phyloP scores from a whole-genome alignment of 2,888 invertebrate species.

The Pardosa pseudoannulata region DNA sequence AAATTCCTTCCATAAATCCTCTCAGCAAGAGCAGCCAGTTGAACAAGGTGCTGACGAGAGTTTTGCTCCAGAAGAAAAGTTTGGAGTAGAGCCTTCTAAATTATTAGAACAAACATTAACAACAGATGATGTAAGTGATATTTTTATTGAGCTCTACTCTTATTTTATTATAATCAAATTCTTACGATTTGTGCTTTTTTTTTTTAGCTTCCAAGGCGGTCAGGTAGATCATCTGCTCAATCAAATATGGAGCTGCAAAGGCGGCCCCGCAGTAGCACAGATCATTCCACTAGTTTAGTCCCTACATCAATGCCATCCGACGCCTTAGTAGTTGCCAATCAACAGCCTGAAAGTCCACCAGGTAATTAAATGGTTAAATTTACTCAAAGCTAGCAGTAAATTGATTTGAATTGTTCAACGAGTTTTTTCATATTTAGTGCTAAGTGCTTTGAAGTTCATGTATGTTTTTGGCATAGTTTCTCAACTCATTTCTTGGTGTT shows the following conservation, averaged over 20 bases:
- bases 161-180: no score
- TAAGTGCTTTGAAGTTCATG: no score
- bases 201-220: conserved; percentile 21
- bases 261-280: conserved; percentile 59
- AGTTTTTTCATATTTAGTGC: no score
- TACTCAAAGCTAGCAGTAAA: no score
- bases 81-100: conserved; percentile 65
- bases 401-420: no score
- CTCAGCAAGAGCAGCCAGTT: conserved; percentile 40
- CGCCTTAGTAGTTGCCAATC: conserved; percentile 34
- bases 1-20: conserved; percentile 47
- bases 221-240: conserved; percentile 28
- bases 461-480: no score
- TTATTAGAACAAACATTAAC: conserved; percentile 69
- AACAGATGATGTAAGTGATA: conserved; percentile 69
- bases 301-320: conserved; percentile 62
- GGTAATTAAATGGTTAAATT: no score
- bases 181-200: background rate
- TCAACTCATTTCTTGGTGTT: no score
- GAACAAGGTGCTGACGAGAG: conserved; percentile 54
- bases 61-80: conserved; percentile 56
- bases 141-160: background rate
- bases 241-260: conserved; percentile 47
- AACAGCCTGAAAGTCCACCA: conserved; percentile 58
- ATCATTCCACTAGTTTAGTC: conserved; percentile 58